Percentiles rank a stretch among this genome's conserved stretches.
These are phyloP conservation scores for Hermetia illucens DNA, from an alignment of 1,140 invertebrate genomes.

Conservation along the genomic window DNA sequence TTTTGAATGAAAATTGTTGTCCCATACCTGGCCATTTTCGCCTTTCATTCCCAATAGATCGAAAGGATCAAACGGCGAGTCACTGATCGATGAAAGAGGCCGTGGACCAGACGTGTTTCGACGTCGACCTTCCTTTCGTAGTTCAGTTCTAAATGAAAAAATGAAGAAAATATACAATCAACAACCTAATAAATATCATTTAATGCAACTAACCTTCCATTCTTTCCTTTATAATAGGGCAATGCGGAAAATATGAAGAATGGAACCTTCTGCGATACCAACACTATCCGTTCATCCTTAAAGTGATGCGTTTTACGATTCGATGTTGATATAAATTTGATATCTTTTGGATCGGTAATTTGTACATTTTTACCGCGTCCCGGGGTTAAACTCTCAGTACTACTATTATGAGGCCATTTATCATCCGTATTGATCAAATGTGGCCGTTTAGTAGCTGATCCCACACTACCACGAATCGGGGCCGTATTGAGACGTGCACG, in stretches of 20 bases:
- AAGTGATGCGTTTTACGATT: conserved; percentile 11
- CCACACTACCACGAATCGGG: conserved; percentile 7
- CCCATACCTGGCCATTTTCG: conserved; percentile 56
- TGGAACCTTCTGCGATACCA: conserved; percentile 55
- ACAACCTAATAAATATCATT: background rate
- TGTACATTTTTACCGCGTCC: conserved; percentile 40
- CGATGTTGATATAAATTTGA: conserved; percentile 34
- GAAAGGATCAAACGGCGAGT: conserved; percentile 69
- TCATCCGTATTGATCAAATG: too few species aligned
- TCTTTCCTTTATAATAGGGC: conserved; percentile 57
- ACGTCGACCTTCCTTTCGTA: conserved; percentile 58
- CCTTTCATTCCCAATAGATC: conserved; percentile 65
- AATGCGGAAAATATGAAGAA: conserved; percentile 71
- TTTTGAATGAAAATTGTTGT: conserved; percentile 16
- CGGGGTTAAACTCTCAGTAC: conserved; percentile 25
- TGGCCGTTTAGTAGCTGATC: conserved; percentile 15
- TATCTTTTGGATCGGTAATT: conserved; percentile 40
- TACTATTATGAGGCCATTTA: conserved; percentile 23
- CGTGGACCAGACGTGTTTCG: conserved; percentile 66
- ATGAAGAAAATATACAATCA: conserved; percentile 9
- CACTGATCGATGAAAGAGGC: conserved; percentile 69
- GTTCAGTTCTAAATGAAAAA: conserved; percentile 42
- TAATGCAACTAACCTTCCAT: conserved; percentile 39
- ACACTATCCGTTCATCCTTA: conserved; percentile 60
- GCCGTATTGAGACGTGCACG: conserved; percentile 26